Evolutionary conservation across 1,140 invertebrate genomes (phyloP), one percentile per base, ranked within the genome.

Genomic region (Procambarus clarkii): DNA sequence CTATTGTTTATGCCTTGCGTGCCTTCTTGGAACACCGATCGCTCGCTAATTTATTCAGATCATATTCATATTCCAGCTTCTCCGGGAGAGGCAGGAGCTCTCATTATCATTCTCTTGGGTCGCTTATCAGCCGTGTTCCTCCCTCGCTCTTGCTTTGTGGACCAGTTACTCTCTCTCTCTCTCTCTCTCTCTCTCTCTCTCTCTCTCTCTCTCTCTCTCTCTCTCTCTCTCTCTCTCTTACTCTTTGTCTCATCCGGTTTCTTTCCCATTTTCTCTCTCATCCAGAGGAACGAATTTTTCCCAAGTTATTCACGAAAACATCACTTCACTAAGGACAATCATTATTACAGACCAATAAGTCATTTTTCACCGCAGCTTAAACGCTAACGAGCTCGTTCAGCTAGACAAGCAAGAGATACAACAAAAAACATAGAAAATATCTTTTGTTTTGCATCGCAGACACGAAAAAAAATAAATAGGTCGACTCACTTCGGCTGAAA

Each of bases 151-250:
- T 69, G 13, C 60, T 15, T 69, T 69, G 21, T 69, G 60, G 18
- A n/a, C 15, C 60, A 69, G 18, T 21, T 54, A 0, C 50, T 8
- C 50, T 54, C 0, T 54, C 7, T 54, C 50, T 74, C 69, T 4
- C 2, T 24, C 69, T 24, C n/a, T 5, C 69, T 34, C 11, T 34
- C 69, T 24, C n/a, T 24, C 0, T 74, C 69, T 5, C 21, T 24
- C 4, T 74, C 69, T 74, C 69, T 74, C n/a, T 74, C 69, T 74
- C 69, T 74, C 21, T 74, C 69, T 74, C 69, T 74, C 69, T 74
- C 69, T 74, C 69, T 83, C 58, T 83, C 81, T 54, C 50, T 81
- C 79, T 81, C 79, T 58, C 48, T 58, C 79, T 81, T 21, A 8
- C 79, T 81, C 50, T 58, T 45, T 58, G 18, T 81, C 79, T 81